Evolutionary conservation across 2,113 vertebrate species (phyloP), one percentile per base, ranked within the genome.

Genomic region (Percopsis transmontana): DNA sequence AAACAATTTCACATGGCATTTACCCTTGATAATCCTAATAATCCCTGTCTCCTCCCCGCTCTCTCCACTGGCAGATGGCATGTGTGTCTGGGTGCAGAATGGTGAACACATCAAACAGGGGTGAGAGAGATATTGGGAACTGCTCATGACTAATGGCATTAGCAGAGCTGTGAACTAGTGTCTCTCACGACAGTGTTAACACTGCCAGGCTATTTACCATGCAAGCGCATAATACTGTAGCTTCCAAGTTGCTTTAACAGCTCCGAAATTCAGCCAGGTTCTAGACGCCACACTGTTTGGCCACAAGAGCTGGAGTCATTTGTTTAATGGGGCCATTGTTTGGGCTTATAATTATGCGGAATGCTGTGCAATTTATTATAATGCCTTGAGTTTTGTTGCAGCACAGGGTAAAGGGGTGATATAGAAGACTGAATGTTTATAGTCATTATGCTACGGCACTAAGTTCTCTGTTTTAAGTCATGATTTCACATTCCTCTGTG

Each of bases 1-100:
- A 82, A 70, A 68, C 40, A 56, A 60, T 62, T 62, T 48, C 52
- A 68, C 48, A 51, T 16, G 33, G 33, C 59, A 54, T 68, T 72
- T 62, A 7, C 23, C 58, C 41, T 59, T 33, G 27, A 33, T 33
- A 33, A 33, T 4, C 13, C 18, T 13, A 2, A n/a, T 44, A 3
- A 64, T 2, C 39, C 39, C 9, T 53, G 16, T 47, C 8, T 10
- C 18, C 38, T 38, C 41, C 44, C 44, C 59, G 20, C 56, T 39
- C 18, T 20, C 42, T 76, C 33, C 16, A n/a, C 21, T 47, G 41
- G 41, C 63, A 66, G 63, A 65, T 41, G 18, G 60, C 3, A 58
- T n/a, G 19, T n/a, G 19, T 50, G 24, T 64, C 44, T 48, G 18
- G 44, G 6, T 23, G 24, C 6, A 38, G 15, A 45, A 47, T 23